Evolutionary conservation across 1,140 invertebrate genomes (phyloP), one percentile per base, ranked within the genome.

Genomic region (Trialeurodes vaporariorum): DNA sequence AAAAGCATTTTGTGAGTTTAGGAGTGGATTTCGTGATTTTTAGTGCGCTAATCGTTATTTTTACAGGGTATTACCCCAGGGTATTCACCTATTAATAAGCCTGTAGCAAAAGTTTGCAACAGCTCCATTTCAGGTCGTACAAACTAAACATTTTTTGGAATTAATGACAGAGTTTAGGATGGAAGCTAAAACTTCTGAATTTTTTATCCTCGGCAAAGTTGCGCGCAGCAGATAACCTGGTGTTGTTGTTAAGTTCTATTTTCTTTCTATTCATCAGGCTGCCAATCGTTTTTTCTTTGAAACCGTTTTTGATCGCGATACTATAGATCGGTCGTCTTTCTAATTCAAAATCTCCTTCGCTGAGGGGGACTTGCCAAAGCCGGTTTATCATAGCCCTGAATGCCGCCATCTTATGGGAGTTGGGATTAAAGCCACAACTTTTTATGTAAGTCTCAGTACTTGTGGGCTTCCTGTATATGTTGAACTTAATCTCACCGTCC

Each of bases 391-490:
- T 49, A 49, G 5, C 17, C 17, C 34, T 49, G 34, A 49, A 49
- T 9, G 34, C 34, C 17, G 34, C 34, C 17, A 49, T 9, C 17
- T 49, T 49, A 17, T 49, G 34, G 17, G 34, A 49, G 5, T 17
- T 9, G 5, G 34, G 34, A 49, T 49, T 49, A 49, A 49, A 49
- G 17, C 5, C 17, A 49, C 5, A 49, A 9, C 34, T 49, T 49
- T 49, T 49, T 9, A 49, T 49, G 34, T 49, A 49, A 49, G 5
- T 49, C 34, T 5, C 17, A 17, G 34, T 49, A 49, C 34, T 49
- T 17, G 17, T 9, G 34, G 34, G 34, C 40, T 65, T 65, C 22
- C 27, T 34, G 22, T 65, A 65, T 11, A 65, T 65, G 49, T 65
- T 22, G n/a, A 58, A 65, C 49, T 59, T 23, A 25, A 65, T 13